phyloP scores from a whole-genome alignment of 2,797 vertebrate genomes.

The Peromyscus aztecus region DNA sequence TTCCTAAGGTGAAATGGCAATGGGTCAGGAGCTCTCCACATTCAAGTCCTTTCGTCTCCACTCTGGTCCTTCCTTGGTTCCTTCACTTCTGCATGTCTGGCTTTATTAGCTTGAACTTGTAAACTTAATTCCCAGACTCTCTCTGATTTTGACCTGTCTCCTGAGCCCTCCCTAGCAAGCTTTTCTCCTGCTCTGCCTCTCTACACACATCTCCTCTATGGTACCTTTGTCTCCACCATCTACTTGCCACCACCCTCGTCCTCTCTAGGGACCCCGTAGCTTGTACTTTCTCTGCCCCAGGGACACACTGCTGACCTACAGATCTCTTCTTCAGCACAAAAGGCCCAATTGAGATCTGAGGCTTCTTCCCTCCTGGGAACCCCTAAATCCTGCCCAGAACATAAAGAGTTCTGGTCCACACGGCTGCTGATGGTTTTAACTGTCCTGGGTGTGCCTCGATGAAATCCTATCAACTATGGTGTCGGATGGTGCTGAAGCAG shows the following conservation, averaged over 20 bases:
- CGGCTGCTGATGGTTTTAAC: background rate
- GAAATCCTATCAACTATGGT: background rate
- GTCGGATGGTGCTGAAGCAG: background rate
- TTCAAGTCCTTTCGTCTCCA: background rate
- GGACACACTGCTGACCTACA: background rate
- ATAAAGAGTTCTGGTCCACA: background rate
- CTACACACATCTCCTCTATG: background rate
- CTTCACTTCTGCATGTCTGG: background rate
- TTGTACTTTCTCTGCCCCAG: background rate
- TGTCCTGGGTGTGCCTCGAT: background rate
- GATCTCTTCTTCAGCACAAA: background rate
- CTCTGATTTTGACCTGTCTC: background rate
- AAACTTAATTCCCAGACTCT: background rate
- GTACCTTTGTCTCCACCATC: too few relatives aligned
- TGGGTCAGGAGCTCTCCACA: background rate
- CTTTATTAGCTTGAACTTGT: background rate
- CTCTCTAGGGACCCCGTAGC: background rate
- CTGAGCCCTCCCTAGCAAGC: background rate
- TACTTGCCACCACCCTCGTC: too few relatives aligned
- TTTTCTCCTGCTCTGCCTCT: background rate
- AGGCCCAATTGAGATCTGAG: background rate
- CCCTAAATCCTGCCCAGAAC: background rate
- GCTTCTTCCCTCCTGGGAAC: background rate
- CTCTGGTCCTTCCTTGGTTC: too few relatives aligned
- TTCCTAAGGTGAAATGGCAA: background rate